Evolutionary conservation across 2,113 vertebrate genomes (phyloP), one percentile per base, ranked within the genome.

Genomic region (Anguilla japonica): DNA sequence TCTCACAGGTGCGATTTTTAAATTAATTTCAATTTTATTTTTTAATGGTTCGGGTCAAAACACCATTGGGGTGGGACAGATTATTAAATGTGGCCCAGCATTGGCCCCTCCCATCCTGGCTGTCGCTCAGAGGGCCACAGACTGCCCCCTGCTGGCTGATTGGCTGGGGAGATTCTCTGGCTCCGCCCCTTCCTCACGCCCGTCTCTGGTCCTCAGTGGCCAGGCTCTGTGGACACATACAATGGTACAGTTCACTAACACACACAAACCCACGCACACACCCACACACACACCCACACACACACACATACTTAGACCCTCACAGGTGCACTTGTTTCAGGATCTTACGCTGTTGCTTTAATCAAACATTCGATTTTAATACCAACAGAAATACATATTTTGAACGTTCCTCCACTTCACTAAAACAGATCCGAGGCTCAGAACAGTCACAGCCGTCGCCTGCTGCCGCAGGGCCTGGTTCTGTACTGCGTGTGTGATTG

Each of bases 1-100:
- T 75, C 26, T 34, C 71, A 34, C 18, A 34, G n/a, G n/a, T 34
- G 34, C 26, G 8, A 67, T 26, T 20, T 20, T 26, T 46, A 11
- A 53, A 26, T 67, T 6, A 26, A 67, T 67, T 60, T 79, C 46
- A 80, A 29, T n/a, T 34, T 41, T 41, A 29, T 56, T 89, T 60
- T 84, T 56, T 83, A 86, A 90, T 82, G 89, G 85, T 83, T 89
- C 88, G 87, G 92, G 91, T 91, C 91, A 91, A 91, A 92, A 92
- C 50, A 92, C 92, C 91, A 93, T 93, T 91, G 71, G n/a, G 1
- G 71, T 34, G 26, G n/a, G 60, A 22, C 87, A 88, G 92, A 86
- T 91, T 83, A 87, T 90, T 85, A 83, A 89, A 92, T 88, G 90
- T 89, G 78, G 91, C 91, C 87, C 89, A 88, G 91, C 83, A 90